Conservation (phyloP, 1,140 invertebrate genomes). For the Panagrolaimus sp. region DNA sequence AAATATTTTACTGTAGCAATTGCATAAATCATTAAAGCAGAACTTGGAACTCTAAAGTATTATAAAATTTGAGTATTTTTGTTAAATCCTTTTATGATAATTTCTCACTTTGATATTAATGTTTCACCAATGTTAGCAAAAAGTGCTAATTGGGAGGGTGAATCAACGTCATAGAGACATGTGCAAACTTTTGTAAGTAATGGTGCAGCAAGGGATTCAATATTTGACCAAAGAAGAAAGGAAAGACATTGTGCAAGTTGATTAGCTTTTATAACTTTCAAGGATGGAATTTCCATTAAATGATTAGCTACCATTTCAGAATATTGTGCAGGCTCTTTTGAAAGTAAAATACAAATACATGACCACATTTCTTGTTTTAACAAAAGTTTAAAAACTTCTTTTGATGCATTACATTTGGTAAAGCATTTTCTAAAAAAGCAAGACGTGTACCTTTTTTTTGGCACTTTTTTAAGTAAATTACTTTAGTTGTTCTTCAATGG, state of each 20-base stretch:
- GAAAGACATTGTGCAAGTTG: neutral
- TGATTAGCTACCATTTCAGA: neutral
- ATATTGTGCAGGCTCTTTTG: neutral
- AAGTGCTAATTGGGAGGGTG: neutral
- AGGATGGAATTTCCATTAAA: neutral
- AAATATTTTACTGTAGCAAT: conserved; percentile 1
- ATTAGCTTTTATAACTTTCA: neutral
- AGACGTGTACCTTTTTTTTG: too few species aligned
- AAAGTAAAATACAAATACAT: conserved; percentile 5
- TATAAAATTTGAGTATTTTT: too few species aligned
- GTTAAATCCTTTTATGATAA: too few species aligned
- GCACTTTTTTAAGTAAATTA: neutral
- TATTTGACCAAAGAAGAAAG: neutral
- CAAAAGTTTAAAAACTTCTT: conserved; percentile 4
- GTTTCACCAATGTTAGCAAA: conserved; percentile 12
- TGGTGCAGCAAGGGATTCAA: conserved; percentile 5
- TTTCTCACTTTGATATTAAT: neutral
- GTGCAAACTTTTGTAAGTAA: neutral
- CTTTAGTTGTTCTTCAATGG: neutral
- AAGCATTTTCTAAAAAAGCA: conserved; percentile 6
- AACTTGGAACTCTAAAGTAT: neutral
- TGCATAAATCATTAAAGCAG: neutral
- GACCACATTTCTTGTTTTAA: conserved; percentile 14
- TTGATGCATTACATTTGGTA: conserved; percentile 2
- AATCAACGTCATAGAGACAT: neutral